These are phyloP conservation scores for Parotia lawesii DNA, from an alignment of 2,113 vertebrate species.

Conservation along the genomic window DNA sequence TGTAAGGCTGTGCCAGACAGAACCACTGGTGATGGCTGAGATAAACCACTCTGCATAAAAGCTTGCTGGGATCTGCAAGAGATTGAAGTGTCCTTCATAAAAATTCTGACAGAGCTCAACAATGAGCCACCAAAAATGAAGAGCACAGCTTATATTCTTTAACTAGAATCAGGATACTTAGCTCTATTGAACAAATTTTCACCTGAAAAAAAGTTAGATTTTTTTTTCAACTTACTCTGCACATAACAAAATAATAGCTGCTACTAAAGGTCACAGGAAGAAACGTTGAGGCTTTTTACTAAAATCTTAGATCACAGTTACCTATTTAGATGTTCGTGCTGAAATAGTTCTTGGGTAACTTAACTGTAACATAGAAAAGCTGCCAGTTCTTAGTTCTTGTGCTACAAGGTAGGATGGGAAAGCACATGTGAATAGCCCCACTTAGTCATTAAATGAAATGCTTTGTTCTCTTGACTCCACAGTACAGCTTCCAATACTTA, in stretches of 20 bases:
- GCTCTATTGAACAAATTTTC: background rate
- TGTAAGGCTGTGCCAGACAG: slow-evolving; percentile 92
- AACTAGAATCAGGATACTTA: background rate
- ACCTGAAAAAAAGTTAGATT: background rate
- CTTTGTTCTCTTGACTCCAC: background rate
- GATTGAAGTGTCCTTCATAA: background rate
- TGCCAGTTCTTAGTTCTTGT: background rate
- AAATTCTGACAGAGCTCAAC: background rate
- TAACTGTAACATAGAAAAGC: background rate
- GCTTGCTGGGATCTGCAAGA: slow-evolving; percentile 90
- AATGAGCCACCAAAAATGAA: background rate
- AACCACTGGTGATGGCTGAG: slow-evolving; percentile 92
- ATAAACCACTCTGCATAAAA: slow-evolving; percentile 94
- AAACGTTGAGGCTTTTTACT: accelerated
- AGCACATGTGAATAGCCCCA: background rate
- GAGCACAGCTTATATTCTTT: background rate
- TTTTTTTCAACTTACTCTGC: background rate
- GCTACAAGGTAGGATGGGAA: background rate
- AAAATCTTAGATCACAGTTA: background rate
- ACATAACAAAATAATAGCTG: background rate
- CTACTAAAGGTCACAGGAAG: background rate
- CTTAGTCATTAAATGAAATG: background rate
- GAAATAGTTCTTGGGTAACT: background rate
- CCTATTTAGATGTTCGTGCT: background rate
- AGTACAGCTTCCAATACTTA: background rate